Percentiles rank a stretch among this genome's conserved stretches.
Conservation (phyloP, 2,113 vertebrate genomes). For the Brachypteracias leptosomus region DNA sequence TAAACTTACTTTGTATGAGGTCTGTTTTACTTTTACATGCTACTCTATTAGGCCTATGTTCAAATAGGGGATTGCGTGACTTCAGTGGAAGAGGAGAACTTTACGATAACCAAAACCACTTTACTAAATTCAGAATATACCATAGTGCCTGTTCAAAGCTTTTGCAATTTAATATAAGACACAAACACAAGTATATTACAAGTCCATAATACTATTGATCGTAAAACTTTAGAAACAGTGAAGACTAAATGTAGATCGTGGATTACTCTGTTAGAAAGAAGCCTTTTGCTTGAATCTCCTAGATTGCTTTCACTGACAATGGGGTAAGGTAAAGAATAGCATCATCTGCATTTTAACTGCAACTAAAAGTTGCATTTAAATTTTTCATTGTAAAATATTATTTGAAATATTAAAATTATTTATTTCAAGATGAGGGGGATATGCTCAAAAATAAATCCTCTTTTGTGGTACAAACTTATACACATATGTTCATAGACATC, state of each 20-base stretch:
- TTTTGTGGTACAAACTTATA: background rate
- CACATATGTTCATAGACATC: background rate
- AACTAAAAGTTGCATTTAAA: background rate
- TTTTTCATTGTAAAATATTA: background rate
- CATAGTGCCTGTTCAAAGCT: background rate
- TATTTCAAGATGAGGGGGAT: background rate
- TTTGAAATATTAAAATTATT: background rate
- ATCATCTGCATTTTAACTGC: background rate
- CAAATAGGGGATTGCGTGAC: background rate
- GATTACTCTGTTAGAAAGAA: background rate
- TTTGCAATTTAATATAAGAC: background rate
- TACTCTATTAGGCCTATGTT: accelerated
- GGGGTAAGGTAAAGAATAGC: background rate
- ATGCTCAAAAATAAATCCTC: background rate
- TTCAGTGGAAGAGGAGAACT: background rate
- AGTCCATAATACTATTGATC: background rate
- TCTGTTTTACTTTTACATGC: background rate
- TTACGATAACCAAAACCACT: background rate
- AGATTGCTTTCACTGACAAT: background rate
- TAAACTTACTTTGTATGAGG: background rate
- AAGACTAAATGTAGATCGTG: background rate
- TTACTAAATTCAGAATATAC: background rate
- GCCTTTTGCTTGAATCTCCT: background rate
- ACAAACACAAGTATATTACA: background rate
- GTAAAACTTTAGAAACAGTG: background rate